These are phyloP conservation scores for Botia almorhae DNA, from an alignment of 2,797 vertebrate genomes.

Conservation along the genomic window DNA sequence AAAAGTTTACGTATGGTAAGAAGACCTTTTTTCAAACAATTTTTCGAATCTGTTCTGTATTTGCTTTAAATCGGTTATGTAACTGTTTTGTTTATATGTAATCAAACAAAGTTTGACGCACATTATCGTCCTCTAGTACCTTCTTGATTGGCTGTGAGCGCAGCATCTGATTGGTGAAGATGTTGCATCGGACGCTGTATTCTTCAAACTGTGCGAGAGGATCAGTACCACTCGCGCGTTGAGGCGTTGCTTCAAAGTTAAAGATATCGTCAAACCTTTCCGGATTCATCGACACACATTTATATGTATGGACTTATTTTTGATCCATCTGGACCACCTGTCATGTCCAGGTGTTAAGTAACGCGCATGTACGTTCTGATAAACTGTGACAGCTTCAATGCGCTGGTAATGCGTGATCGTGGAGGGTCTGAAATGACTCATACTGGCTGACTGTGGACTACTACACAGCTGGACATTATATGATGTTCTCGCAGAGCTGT, in stretches of 20 bases:
- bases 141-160: neutral
- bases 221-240: neutral
- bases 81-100: no score
- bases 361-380: neutral
- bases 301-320: neutral
- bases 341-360: neutral
- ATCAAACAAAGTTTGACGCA: neutral
- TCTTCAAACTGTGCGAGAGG: neutral
- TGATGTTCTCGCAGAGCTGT: neutral
- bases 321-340: neutral
- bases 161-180: neutral
- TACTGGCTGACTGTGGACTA: neutral
- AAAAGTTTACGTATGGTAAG: no score
- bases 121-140: no score
- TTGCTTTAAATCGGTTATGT: no score
- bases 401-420: neutral
- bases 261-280: neutral
- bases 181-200: neutral
- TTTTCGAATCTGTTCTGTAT: no score
- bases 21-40: no score
- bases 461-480: neutral
- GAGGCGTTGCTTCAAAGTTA: neutral
- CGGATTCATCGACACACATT: neutral
- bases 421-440: slow-evolving; percentile 11
- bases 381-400: neutral